phyloP scores from a whole-genome alignment of 2,797 vertebrate genomes.

The Bufotes viridis region DNA sequence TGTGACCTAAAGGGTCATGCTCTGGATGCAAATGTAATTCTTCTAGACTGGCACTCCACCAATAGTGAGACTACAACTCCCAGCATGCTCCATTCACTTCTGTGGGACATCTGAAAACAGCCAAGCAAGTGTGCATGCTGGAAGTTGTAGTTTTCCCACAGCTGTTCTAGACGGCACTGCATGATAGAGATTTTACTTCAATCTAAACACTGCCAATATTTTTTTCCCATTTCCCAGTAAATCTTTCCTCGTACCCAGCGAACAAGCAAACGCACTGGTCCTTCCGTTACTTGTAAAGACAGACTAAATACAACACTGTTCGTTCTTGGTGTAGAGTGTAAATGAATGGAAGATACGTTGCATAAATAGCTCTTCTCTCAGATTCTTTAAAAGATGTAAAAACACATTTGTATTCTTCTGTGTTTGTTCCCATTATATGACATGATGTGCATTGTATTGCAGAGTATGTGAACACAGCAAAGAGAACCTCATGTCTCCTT shows the following conservation, averaged over 20 bases:
- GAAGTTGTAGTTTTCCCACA: no score
- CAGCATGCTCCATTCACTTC: not conserved
- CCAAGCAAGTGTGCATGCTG: no score
- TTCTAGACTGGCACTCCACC: not conserved
- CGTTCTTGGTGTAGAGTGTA: no score
- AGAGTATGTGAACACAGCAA: conserved; percentile 90
- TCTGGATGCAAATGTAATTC: not conserved
- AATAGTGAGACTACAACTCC: not conserved
- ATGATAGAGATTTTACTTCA: no score
- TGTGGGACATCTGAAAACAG: no score
- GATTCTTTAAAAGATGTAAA: not conserved
- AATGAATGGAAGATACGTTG: not conserved
- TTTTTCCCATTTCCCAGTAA: not conserved
- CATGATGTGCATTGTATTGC: conserved; percentile 13
- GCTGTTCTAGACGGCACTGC: no score
- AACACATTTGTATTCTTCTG: not conserved
- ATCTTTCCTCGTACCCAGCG: not conserved
- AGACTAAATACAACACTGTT: no score
- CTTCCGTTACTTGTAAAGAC: no score
- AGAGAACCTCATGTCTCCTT: conserved; percentile 91
- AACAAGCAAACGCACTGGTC: no score
- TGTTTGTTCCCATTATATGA: not conserved
- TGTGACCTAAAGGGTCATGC: not conserved
- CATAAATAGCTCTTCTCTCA: not conserved
- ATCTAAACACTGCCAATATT: no score